Conservation (phyloP, 2,797 vertebrate species). For the Coilia nasus region DNA sequence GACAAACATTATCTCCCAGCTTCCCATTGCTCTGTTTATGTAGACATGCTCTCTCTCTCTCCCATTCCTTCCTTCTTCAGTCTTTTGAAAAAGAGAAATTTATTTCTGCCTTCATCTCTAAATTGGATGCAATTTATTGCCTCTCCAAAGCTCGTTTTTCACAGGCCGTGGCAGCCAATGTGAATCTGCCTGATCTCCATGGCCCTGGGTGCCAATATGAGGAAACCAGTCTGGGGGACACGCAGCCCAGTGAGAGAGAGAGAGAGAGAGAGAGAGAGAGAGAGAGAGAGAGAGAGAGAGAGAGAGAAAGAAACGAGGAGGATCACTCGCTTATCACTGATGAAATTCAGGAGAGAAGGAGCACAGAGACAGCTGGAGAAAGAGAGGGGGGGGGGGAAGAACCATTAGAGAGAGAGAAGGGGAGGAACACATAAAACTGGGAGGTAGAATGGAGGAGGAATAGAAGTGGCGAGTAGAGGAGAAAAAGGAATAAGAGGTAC, state of each 20-base stretch:
- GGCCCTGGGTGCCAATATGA: slow-evolving; percentile 82
- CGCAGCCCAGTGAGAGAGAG: slow-evolving; percentile 73
- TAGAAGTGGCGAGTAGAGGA: slow-evolving; percentile 8
- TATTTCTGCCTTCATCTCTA: slow-evolving; percentile 87
- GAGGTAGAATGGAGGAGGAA: too few species aligned
- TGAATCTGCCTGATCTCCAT: slow-evolving; percentile 77
- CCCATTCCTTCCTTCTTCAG: neutral
- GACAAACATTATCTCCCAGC: slow-evolving; percentile 72
- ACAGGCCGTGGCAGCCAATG: slow-evolving; percentile 79
- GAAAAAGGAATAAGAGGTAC: slow-evolving; percentile 41
- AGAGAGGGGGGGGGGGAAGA: neutral
- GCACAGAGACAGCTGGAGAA: neutral
- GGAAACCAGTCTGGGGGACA: slow-evolving; percentile 78
- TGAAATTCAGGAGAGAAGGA: slow-evolving; percentile 55
- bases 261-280: slow-evolving; percentile 67
- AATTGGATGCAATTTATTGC: slow-evolving; percentile 89
- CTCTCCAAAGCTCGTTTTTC: slow-evolving; percentile 86
- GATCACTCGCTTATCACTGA: slow-evolving; percentile 78
- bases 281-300: slow-evolving; percentile 57
- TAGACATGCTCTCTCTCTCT: too few species aligned
- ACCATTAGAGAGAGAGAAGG: slow-evolving; percentile 69
- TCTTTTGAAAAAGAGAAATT: slow-evolving; percentile 51
- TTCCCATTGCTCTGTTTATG: slow-evolving; percentile 40
- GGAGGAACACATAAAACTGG: slow-evolving; percentile 59
- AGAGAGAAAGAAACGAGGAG: slow-evolving; percentile 61